These are phyloP conservation scores for Lycophotia porphyrea DNA, from an alignment of 2,888 invertebrate species.

Conservation along the genomic window DNA sequence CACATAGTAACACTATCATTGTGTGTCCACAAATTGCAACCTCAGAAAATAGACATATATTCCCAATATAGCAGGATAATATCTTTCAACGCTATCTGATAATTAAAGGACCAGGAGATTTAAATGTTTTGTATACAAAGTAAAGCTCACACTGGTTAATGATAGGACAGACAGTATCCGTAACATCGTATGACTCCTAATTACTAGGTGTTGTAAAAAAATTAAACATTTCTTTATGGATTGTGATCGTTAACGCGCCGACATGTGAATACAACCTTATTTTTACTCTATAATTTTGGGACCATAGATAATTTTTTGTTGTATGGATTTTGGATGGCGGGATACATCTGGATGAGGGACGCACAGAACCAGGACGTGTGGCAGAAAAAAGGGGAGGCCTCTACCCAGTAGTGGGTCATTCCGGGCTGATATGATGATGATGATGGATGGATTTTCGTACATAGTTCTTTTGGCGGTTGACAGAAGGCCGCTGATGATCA, in stretches of 20 bases:
- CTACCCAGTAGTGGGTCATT: no score
- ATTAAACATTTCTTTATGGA: conserved; percentile 53
- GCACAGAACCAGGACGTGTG: no score
- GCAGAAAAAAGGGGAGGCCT: no score
- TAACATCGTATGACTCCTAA: conserved; percentile 51
- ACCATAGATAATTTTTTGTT: conserved; percentile 21
- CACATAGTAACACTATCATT: background rate
- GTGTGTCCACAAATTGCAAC: conserved; percentile 42
- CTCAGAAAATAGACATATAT: conserved; percentile 8
- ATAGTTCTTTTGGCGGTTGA: background rate
- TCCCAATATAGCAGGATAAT: background rate
- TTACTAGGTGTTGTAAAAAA: conserved; percentile 57
- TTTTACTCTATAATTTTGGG: conserved; percentile 20
- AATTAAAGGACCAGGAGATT: conserved; percentile 35
- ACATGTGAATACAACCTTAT: conserved; percentile 46
- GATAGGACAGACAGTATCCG: conserved; percentile 45
- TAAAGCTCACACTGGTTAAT: conserved; percentile 40
- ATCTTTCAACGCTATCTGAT: conserved; percentile 12
- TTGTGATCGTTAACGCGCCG: conserved; percentile 50
- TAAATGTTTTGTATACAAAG: conserved; percentile 47
- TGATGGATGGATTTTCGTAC: background rate
- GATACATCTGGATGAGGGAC: no score
- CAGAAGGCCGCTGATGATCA: background rate
- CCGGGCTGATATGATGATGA: no score
- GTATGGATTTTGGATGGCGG: no score